Evolutionary conservation across 2,797 vertebrate genomes (phyloP), one percentile per base, ranked within the genome.

Genomic region (Microctenopoma stevenorrisi): DNA sequence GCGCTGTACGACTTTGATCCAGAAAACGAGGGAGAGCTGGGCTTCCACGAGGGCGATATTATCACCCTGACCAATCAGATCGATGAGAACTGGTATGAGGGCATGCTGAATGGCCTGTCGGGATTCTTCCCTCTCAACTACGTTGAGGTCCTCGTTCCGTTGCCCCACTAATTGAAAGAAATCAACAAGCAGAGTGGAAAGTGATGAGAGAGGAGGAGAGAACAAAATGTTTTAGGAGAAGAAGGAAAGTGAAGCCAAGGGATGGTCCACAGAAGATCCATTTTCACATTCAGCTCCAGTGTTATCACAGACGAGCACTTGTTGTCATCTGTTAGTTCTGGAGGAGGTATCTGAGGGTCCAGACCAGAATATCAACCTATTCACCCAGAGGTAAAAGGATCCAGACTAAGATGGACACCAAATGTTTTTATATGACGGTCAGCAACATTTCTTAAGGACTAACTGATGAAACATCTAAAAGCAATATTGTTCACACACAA

Each of bases 111-210:
- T 3, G 94, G 97, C 92, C 97, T 96, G 79, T 98, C 98, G 0
- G 98, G 98, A 82, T 99, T 99, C 93, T 99, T 99, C 91, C 98
- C 97, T 0, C 96, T 97, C 83, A 99, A 99, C 95, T 99, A 99
- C 3, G 97, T 99, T 68, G 96, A 98, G 79, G 95, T 99, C 83
- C 89, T 99, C 2, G 96, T 98, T 64, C 95, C 98, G 0, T 89
- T 99, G 89, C 94, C 96, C 53, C 96, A 97, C 93, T 99, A 96
- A 88, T 79, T n/a, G 26, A 62, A 57, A 57, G 43, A 50, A 42
- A 55, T 64, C 35, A 15, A 47, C 69, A 37, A 49, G 68, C 59
- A 28, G 25, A 44, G 71, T 82, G 76, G 80, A 78, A 74, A 77
- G 62, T 77, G 76, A 74, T 33, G 67, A 28, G 68, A 59, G 55